Conservation (phyloP, 2,888 invertebrate species). For the Drosophila ochracea region DNA sequence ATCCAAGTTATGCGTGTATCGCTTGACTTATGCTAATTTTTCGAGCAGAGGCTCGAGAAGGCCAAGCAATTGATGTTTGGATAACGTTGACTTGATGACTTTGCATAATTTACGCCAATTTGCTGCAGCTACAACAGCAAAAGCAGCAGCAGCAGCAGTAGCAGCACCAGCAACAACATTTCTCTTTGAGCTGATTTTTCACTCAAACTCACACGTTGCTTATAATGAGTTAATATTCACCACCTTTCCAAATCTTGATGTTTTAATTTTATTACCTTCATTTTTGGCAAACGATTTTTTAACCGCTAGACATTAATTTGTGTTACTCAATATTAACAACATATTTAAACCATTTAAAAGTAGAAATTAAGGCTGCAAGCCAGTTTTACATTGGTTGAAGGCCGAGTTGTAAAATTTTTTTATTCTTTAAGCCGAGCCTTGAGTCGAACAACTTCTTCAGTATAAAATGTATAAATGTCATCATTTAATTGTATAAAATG, state of each 20-base stretch:
- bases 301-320: slow-evolving; percentile 40
- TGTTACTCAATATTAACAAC: slow-evolving; percentile 16
- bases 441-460: neutral
- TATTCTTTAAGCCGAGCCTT: neutral
- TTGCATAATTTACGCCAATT: slow-evolving; percentile 75
- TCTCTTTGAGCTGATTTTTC: slow-evolving; percentile 71
- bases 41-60: slow-evolving; percentile 53
- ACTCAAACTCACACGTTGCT: slow-evolving; percentile 66
- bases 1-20: slow-evolving; percentile 55
- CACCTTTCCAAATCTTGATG: slow-evolving; percentile 63
- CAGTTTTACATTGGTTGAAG: neutral
- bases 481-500: neutral
- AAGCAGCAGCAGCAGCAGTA: slow-evolving; percentile 4
- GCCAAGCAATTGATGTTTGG: slow-evolving; percentile 74
- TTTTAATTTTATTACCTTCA: slow-evolving; percentile 67
- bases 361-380: neutral
- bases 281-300: slow-evolving; percentile 59
- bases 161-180: slow-evolving; percentile 17
- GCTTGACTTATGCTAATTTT: slow-evolving; percentile 79
- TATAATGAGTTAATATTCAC: slow-evolving; percentile 78
- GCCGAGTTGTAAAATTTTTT: neutral
- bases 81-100: slow-evolving; percentile 82
- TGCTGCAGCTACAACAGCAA: slow-evolving; percentile 30
- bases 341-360: slow-evolving; percentile 2
- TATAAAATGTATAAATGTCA: neutral